Evolutionary conservation across 2,797 vertebrate species (phyloP).

Genomic region (Melanotaenia trifasciata): DNA sequence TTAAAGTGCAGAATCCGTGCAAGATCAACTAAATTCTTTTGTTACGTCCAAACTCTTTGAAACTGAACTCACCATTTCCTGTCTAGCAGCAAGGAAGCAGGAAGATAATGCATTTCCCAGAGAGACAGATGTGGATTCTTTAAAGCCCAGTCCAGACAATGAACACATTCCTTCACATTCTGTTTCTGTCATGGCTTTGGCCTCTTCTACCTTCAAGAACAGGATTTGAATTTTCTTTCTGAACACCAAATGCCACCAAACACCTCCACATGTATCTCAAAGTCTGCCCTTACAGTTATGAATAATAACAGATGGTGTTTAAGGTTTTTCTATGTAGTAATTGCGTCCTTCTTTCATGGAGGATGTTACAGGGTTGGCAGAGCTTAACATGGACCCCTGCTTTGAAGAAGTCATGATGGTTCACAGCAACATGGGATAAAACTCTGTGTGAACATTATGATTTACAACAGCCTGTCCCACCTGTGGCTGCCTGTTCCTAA

Average conservation of each 20-base stretch:
- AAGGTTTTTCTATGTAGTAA: constrained; percentile 20
- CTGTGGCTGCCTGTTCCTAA: constrained; percentile 59
- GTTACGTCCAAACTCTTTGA: constrained; percentile 68
- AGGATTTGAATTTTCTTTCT: constrained; percentile 31
- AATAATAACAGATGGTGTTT: constrained; percentile 47
- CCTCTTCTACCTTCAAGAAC: constrained; percentile 26
- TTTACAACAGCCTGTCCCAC: constrained; percentile 59
- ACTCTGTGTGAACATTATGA: constrained; percentile 46
- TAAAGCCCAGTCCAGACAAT: constrained; percentile 66
- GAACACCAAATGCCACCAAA: constrained; percentile 17
- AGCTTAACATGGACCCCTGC: constrained; percentile 48
- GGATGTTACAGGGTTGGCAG: constrained; percentile 38
- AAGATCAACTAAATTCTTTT: constrained; percentile 62
- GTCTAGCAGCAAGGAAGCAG: constrained; percentile 59
- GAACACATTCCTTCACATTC: constrained; percentile 65
- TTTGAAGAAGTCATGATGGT: constrained; percentile 41
- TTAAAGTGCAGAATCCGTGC: constrained; percentile 35
- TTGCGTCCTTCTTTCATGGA: constrained; percentile 27
- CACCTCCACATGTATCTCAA: constrained; percentile 14
- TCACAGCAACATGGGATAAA: constrained; percentile 47
- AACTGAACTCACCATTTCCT: constrained; percentile 73
- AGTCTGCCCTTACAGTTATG: constrained; percentile 1
- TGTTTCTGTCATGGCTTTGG: constrained; percentile 55
- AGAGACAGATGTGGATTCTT: constrained; percentile 67
- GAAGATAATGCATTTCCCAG: constrained; percentile 78